Percentiles rank a stretch among this genome's conserved stretches.
Conservation (phyloP, 1,140 invertebrate species). For the Vanessa tameamea region DNA sequence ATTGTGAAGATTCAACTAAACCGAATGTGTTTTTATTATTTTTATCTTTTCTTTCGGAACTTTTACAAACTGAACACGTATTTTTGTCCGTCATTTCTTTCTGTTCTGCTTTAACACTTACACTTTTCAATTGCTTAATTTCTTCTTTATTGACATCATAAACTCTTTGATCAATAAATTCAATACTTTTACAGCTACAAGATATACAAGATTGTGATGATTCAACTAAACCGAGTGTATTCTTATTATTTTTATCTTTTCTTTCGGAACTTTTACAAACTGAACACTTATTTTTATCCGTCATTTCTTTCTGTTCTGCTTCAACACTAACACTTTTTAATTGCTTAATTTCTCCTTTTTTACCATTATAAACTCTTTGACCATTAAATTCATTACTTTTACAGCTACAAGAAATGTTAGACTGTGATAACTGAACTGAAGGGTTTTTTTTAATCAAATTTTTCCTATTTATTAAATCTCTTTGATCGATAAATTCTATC, state of each 20-base stretch:
- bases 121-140: neutral
- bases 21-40: too few relatives aligned
- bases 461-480: neutral
- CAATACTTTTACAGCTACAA: conserved; percentile 11
- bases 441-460: too few relatives aligned
- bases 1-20: neutral
- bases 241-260: too few relatives aligned
- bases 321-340: neutral
- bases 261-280: too few relatives aligned
- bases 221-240: neutral
- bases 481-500: neutral
- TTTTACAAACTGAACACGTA: neutral
- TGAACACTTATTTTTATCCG: neutral
- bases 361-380: conserved; percentile 1
- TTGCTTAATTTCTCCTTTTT: neutral
- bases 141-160: neutral
- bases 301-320: neutral
- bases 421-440: neutral
- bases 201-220: neutral
- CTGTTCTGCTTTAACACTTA: neutral
- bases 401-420: conserved; percentile 2
- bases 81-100: neutral
- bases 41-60: too few relatives aligned
- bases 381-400: conserved; percentile 14
- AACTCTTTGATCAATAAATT: conserved; percentile 18